Evolutionary conservation across 2,797 vertebrate species (phyloP).

Genomic region (Leptoclinus maculatus): DNA sequence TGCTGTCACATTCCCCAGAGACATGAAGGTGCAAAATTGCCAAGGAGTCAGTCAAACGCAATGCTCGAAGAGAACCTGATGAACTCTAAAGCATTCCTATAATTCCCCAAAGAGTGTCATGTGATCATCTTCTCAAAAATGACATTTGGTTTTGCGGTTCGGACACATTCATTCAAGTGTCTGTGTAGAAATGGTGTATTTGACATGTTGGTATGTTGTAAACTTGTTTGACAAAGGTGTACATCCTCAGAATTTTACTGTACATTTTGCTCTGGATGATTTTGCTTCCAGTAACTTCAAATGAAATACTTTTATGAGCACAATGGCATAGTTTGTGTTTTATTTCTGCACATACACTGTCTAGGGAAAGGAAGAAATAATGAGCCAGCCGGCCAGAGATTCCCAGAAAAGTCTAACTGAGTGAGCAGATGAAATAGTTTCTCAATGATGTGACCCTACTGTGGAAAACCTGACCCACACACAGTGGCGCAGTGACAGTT

Average conservation of each 20-base stretch:
- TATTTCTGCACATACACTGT: neutral
- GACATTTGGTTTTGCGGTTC: slow-evolving; percentile 11
- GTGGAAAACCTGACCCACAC: slow-evolving; percentile 30
- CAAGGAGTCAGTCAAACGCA: slow-evolving; percentile 23
- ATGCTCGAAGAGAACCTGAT: slow-evolving; percentile 18
- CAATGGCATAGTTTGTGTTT: slow-evolving; percentile 29
- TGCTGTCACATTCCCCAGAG: slow-evolving; percentile 51
- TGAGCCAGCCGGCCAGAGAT: slow-evolving; percentile 20
- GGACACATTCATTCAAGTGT: slow-evolving; percentile 2
- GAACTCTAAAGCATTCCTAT: slow-evolving; percentile 40
- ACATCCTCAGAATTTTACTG: slow-evolving; percentile 24
- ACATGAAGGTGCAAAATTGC: slow-evolving; percentile 42
- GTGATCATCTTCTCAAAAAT: slow-evolving; percentile 35
- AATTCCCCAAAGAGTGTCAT: neutral
- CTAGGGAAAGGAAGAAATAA: neutral
- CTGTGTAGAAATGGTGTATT: slow-evolving; percentile 16
- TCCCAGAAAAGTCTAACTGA: slow-evolving; percentile 52
- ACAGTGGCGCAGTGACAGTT: neutral
- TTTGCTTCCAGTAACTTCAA: slow-evolving; percentile 49
- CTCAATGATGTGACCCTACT: slow-evolving; percentile 44
- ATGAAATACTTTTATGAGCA: slow-evolving; percentile 55
- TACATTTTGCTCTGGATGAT: slow-evolving; percentile 32
- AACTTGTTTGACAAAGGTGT: slow-evolving; percentile 13
- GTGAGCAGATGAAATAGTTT: slow-evolving; percentile 64
- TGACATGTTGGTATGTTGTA: slow-evolving; percentile 37